Percentiles rank a stretch among this genome's conserved stretches.
These are phyloP conservation scores for Phaenicophaeus curvirostris DNA, from an alignment of 2,797 vertebrate species.

Conservation along the genomic window DNA sequence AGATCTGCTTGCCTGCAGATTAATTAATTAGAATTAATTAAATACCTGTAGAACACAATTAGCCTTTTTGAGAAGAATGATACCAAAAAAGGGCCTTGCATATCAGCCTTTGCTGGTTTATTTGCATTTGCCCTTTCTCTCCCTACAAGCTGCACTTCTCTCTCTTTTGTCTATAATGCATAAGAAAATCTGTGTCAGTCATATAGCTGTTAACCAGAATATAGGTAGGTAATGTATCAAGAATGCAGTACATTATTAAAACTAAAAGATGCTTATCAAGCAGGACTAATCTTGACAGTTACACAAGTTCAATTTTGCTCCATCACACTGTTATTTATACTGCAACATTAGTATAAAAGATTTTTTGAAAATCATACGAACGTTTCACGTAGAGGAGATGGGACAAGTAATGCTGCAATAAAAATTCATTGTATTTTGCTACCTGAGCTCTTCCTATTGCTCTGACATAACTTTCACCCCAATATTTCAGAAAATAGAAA, in stretches of 20 bases:
- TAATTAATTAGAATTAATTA: background rate
- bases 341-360: background rate
- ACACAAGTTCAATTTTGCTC: background rate
- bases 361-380: background rate
- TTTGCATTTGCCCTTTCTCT: background rate
- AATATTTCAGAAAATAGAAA: background rate
- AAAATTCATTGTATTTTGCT: conserved; percentile 1
- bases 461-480: background rate
- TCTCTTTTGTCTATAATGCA: fast-evolving
- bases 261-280: background rate
- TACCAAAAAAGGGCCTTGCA: fast-evolving
- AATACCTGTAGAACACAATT: background rate
- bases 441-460: background rate
- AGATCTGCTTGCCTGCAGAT: background rate
- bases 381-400: background rate
- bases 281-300: background rate
- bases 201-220: background rate
- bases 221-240: background rate
- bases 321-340: background rate
- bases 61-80: background rate
- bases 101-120: background rate
- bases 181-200: background rate
- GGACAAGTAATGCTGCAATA: background rate
- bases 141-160: background rate
- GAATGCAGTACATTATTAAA: background rate